phyloP scores from a whole-genome alignment of 2,888 invertebrate species.

The Nemotelus pantherinus region DNA sequence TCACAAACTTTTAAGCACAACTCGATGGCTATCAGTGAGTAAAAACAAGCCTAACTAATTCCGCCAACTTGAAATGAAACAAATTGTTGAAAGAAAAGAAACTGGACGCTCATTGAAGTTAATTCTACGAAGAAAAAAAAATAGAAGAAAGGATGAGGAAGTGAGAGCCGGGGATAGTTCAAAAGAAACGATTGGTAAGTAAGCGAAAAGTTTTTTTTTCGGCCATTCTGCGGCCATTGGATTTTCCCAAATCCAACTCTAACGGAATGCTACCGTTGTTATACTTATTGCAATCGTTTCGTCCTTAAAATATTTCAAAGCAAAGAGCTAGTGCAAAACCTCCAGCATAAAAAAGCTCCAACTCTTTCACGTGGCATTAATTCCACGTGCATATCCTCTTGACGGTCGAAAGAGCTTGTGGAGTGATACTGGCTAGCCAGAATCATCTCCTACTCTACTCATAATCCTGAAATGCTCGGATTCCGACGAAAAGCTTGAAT shows the following conservation, averaged over 20 bases:
- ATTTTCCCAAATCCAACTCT: not conserved
- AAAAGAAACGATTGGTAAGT: too few relatives aligned
- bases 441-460: not conserved
- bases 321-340: not conserved
- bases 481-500: not conserved
- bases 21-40: too few relatives aligned
- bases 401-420: slow-evolving; percentile 11
- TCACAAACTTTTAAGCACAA: too few relatives aligned
- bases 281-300: slow-evolving; percentile 7
- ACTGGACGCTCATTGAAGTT: too few relatives aligned
- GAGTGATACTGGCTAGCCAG: slow-evolving; percentile 1
- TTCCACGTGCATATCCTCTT: slow-evolving; percentile 17
- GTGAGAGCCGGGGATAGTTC: too few relatives aligned
- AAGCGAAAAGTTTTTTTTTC: too few relatives aligned
- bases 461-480: not conserved
- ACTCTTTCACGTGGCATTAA: not conserved
- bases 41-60: too few relatives aligned
- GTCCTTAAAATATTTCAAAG: not conserved
- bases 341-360: not conserved
- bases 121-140: too few relatives aligned
- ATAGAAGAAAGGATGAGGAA: too few relatives aligned
- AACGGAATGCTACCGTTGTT: slow-evolving; percentile 15
- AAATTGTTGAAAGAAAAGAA: too few relatives aligned
- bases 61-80: too few relatives aligned
- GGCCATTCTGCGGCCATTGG: too few relatives aligned